Evolutionary conservation across 2,797 vertebrate species (phyloP).

Genomic region (Amazonetta brasiliensis): DNA sequence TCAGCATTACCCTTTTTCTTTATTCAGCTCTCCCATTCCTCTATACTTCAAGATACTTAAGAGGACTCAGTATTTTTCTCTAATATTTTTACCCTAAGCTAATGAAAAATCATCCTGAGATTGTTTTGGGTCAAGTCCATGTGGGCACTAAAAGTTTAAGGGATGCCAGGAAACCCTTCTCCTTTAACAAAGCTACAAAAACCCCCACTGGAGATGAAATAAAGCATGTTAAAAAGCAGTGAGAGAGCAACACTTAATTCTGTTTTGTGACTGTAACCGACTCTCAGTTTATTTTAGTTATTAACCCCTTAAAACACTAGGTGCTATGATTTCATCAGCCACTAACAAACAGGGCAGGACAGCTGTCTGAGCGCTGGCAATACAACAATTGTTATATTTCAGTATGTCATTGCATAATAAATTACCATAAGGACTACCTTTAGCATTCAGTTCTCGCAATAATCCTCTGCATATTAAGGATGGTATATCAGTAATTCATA

Average conservation of each 20-base stretch:
- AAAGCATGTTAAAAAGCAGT: not conserved
- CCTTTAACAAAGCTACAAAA: not conserved
- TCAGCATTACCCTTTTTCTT: not conserved
- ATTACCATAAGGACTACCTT: not conserved
- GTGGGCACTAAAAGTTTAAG: not conserved
- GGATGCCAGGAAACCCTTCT: not conserved
- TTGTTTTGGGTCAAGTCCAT: not conserved
- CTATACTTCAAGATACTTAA: not conserved
- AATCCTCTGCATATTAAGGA: not conserved
- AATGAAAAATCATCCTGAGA: not conserved
- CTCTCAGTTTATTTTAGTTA: slow-evolving; percentile 58
- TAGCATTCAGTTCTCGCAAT: not conserved
- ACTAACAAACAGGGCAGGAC: slow-evolving; percentile 62
- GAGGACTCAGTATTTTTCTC: not conserved
- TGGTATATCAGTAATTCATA: not conserved
- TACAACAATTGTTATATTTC: slow-evolving; percentile 13
- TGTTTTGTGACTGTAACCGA: slow-evolving; percentile 25
- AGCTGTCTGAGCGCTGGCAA: slow-evolving; percentile 39
- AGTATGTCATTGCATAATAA: slow-evolving; percentile 9
- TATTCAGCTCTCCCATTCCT: not conserved
- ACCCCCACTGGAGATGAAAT: not conserved
- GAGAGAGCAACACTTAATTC: not conserved
- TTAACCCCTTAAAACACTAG: slow-evolving; percentile 47
- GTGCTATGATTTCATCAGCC: slow-evolving; percentile 67
- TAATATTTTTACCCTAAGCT: not conserved